Evolutionary conservation across 2,888 invertebrate species (phyloP).

Genomic region (Tachina fera): DNA sequence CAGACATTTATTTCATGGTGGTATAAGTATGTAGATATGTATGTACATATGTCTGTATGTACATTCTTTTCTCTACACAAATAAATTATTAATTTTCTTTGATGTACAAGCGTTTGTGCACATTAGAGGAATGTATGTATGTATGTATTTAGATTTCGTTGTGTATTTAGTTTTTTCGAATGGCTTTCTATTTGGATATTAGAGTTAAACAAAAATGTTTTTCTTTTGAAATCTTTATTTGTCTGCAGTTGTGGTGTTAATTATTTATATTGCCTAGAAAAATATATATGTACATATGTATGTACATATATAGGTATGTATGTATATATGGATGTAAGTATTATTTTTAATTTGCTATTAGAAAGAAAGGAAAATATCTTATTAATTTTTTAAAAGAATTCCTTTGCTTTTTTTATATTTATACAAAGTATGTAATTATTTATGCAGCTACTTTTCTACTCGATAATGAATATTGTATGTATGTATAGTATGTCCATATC

Average conservation of each 20-base stretch:
- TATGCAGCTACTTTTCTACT: not conserved
- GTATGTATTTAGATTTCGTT: not conserved
- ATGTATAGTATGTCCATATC: not conserved
- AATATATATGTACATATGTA: not conserved
- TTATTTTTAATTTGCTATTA: slow-evolving; percentile 27
- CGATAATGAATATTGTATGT: not conserved
- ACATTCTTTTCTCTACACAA: slow-evolving; percentile 5
- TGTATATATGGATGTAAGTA: not conserved
- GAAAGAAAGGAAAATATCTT: not conserved
- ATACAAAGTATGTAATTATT: not conserved
- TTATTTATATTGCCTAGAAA: slow-evolving; percentile 46
- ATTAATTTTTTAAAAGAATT: slow-evolving; percentile 9
- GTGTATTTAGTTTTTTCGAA: slow-evolving; percentile 3
- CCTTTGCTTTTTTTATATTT: not conserved
- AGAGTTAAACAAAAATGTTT: slow-evolving; percentile 15
- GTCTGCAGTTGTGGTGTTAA: slow-evolving; percentile 46
- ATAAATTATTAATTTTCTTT: slow-evolving; percentile 54
- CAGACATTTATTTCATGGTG: slow-evolving; percentile 51
- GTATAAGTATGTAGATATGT: no score
- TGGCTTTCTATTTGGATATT: not conserved
- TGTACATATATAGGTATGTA: not conserved
- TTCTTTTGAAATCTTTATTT: slow-evolving; percentile 15
- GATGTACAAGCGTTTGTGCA: slow-evolving; percentile 47
- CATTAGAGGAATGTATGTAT: not conserved
- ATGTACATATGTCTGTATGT: not conserved